Conservation (phyloP, 1,140 invertebrate species). For the Nephotettix cincticeps region DNA sequence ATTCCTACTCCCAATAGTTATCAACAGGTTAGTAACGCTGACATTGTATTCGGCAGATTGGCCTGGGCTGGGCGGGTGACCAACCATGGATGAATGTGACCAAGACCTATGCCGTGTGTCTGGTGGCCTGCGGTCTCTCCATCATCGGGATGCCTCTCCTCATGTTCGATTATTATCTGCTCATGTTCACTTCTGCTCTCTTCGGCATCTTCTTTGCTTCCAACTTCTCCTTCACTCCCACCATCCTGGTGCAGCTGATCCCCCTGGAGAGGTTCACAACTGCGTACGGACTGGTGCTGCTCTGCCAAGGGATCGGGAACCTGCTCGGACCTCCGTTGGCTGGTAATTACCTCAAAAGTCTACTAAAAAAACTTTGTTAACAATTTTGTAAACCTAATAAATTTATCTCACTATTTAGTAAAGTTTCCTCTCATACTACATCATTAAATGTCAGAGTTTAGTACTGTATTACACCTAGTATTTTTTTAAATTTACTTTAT, state of each 20-base stretch:
- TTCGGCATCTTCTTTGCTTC: slow-evolving; percentile 86
- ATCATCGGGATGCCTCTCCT: slow-evolving; percentile 70
- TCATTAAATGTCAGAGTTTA: no score
- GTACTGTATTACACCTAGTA: no score
- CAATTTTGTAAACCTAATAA: no score
- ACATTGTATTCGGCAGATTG: slow-evolving; percentile 67
- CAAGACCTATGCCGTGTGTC: slow-evolving; percentile 75
- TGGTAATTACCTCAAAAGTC: slow-evolving; percentile 44
- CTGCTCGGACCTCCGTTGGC: slow-evolving; percentile 64
- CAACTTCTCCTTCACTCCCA: slow-evolving; percentile 83
- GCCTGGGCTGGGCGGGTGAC: slow-evolving; percentile 87
- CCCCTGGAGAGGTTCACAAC: slow-evolving; percentile 80
- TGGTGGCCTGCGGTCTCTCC: slow-evolving; percentile 71
- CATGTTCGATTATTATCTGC: slow-evolving; percentile 57
- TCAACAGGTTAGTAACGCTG: no score
- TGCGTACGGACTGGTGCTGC: slow-evolving; percentile 81
- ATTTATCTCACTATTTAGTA: no score
- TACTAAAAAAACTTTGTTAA: no score
- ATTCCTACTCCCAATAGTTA: no score
- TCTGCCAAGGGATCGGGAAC: slow-evolving; percentile 80
- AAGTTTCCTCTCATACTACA: no score
- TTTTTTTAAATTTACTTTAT: no score
- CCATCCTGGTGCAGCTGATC: slow-evolving; percentile 79
- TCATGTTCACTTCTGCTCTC: slow-evolving; percentile 52
- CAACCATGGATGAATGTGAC: slow-evolving; percentile 80